Base-by-base conservation (phyloP, 2,888 invertebrate species). In the Frankliniella fusca region DNA sequence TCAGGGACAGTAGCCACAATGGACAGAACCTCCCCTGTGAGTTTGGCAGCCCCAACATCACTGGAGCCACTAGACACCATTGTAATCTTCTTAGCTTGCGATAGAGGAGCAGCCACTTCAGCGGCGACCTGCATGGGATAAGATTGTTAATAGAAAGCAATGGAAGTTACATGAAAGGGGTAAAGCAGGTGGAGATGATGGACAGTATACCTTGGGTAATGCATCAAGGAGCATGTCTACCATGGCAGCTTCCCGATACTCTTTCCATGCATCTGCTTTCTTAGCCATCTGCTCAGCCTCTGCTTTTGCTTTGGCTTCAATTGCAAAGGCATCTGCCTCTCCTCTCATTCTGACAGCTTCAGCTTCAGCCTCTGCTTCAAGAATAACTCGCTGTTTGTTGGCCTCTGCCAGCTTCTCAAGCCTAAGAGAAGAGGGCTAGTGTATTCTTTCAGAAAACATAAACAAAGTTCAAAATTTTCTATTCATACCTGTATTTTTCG, bases 261-360 rank as follows among this genome's bases (percentile, higher is more conserved):
- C 97, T 87, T 94, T 95, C 94, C 95, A 98, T 23, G 99, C 98
- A 86, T 97, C 97, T 0, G 98, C 98, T 87, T 98, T 99, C 90
- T 96, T 96, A 0, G 95, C 92, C 96, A 98, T 97, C 89, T 98
- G 98, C 88, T 97, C 97, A 0, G 98, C 97, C 87, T 99, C 98
- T 2, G 98, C 98, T 85, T 93, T 95, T 0, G 98, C 98, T 89
- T 97, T 97, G 0, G 96, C 97, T 86, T 95, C 94, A 87, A 98
- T 95, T 48, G 98, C 97, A 88, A 92, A 97, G 0, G 98, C 98
- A 89, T 94, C 97, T 84, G 94, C 96, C 90, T 95, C 95, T 80
- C 96, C 96, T 84, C 94, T 93, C 84, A 97, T 93, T 87, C 92
- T 91, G 49, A 94, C 92, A 27, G 97, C 94, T 89, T 98, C 97